Evolutionary conservation across 2,113 vertebrate genomes (phyloP), one percentile per base, ranked within the genome.

Genomic region (Misgurnus anguillicaudatus): DNA sequence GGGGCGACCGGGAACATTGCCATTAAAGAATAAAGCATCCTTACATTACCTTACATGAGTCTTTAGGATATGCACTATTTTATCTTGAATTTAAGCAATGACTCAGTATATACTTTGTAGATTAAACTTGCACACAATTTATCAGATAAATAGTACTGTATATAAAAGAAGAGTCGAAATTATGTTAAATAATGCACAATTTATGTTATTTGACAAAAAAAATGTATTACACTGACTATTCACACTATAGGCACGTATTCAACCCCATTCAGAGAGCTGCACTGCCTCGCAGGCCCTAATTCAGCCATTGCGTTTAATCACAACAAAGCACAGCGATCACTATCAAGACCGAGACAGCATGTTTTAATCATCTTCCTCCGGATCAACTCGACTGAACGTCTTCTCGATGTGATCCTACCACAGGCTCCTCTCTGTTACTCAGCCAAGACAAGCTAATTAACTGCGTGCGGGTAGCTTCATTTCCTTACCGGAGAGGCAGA

Each of bases 391-490:
- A 87, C 69, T 66, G 81, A 87, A 77, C 48, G 42, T 78, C 80
- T 82, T 68, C 80, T 81, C 31, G 67, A 85, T 72, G 79, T 57
- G 71, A 84, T 82, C 78, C 71, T 64, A 70, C 80, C 41, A 70
- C 53, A 72, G 80, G 66, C 61, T 77, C 79, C 24, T 68, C 62
- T 74, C 61, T 84, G 73, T 64, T 77, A 77, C 79, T 51, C 73
- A 67, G 84, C 78, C 75, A 79, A 83, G 84, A 85, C 72, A 60
- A 80, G 80, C 84, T 87, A 84, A 84, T 87, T 85, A 87, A 82
- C 82, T 82, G 65, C 55, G 80, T 85, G 80, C 6, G 69, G 81
- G 77, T 79, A 67, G 79, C 72, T 83, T 79, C 77, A 71, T 82
- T 79, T 87, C 82, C 83, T 85, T 82, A 84, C 80, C 75, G 83